Base-by-base conservation (phyloP, 2,797 vertebrate genomes). In the Spheniscus humboldti region DNA sequence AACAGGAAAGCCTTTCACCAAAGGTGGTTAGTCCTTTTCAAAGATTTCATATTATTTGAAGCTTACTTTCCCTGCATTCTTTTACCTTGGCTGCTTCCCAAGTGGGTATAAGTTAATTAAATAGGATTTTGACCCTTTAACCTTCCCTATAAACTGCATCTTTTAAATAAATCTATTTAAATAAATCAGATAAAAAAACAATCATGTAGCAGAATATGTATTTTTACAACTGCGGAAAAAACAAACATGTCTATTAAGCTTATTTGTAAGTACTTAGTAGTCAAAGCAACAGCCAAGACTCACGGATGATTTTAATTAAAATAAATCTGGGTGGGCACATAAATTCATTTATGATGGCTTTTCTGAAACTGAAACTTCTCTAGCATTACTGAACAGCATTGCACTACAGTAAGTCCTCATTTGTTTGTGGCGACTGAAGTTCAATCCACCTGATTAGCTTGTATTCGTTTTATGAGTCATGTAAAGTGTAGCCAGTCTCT, bases 91-190 rank as follows among this genome's bases (percentile, higher is more conserved):
- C 95, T 95, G 62, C 74, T 84, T 96, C 91, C 95, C 95, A 97
- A 97, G 82, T 86, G 96, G 50, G 72, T 85, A 41, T 92, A 96
- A 97, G 88, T 95, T 97, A 97, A 97, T 98, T 97, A 97, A 97
- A 96, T 79, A 94, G 90, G 83, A 96, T 97, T 98, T 92, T 95
- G 86, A 97, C 88, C 77, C 52, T 96, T 95, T 94, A 91, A 95
- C 94, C 88, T 92, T 96, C 67, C 73, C 82, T 91, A 92, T 67
- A 97, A 88, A 94, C 83, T 95, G 86, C 56, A 92, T 90, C 91
- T 86, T 90, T 94, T n/a, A n/a, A n/a, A n/a, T 97, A 95, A 97
- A 95, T 96, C 93, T 95, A 97, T 98, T 98, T 98, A 98, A 98
- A 97, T 96, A 97, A 97, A 97, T 97, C 97, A 97, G 97, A 89